Evolutionary conservation across 2,113 vertebrate genomes (phyloP).

Genomic region (Engystomops pustulosus): DNA sequence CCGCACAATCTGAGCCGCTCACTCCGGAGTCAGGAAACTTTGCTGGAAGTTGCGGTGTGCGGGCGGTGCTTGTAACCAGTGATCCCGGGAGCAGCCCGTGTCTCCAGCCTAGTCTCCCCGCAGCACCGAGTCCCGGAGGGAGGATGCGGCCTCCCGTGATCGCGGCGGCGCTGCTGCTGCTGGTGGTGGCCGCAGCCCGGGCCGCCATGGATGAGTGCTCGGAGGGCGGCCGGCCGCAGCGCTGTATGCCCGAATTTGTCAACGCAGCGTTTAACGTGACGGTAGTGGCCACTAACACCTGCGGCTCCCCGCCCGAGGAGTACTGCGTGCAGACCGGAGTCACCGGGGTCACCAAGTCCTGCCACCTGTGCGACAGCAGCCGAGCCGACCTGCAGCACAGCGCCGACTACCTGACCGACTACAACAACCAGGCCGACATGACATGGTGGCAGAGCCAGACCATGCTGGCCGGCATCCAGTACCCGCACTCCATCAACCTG

Average conservation of each 20-base stretch:
- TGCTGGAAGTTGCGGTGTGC: not conserved
- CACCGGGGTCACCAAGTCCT: conserved; percentile 97
- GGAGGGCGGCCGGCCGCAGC: conserved; percentile 82
- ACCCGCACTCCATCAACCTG: conserved; percentile 92
- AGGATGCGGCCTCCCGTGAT: conserved; percentile 62
- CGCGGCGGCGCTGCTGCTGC: conserved; percentile 63
- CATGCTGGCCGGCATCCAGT: conserved; percentile 96
- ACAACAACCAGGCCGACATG: conserved; percentile 95
- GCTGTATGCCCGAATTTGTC: conserved; percentile 98
- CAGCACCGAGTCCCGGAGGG: not conserved
- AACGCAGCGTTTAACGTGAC: conserved; percentile 96
- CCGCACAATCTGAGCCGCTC: not conserved
- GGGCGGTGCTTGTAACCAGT: not conserved
- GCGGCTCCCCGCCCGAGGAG: conserved; percentile 92
- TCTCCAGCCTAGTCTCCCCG: not conserved
- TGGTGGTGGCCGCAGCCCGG: conserved; percentile 64
- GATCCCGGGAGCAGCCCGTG: not conserved
- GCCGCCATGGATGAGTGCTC: conserved; percentile 91
- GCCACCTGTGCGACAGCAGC: conserved; percentile 92
- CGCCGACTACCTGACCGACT: conserved; percentile 92
- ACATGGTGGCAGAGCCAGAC: conserved; percentile 99
- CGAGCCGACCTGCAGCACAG: conserved; percentile 87
- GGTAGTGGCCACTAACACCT: conserved; percentile 94
- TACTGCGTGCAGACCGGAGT: conserved; percentile 98
- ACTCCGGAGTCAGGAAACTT: not conserved